Conservation (phyloP, 2,888 invertebrate species). For the Cataglyphis cursor region DNA sequence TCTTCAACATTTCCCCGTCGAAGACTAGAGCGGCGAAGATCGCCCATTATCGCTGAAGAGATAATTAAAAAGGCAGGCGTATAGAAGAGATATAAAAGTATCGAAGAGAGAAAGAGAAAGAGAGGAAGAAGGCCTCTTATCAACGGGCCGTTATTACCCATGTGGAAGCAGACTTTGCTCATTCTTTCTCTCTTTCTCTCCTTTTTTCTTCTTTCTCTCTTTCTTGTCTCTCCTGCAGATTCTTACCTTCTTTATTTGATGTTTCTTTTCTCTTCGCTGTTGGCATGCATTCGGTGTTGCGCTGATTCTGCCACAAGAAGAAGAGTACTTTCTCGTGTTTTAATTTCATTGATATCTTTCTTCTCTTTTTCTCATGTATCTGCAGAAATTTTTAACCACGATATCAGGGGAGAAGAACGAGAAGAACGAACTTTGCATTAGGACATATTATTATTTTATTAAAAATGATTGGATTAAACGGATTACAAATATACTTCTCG, state of each 20-base stretch:
- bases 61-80: constrained; percentile 84
- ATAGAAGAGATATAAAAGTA: constrained; percentile 77
- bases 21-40: constrained; percentile 77
- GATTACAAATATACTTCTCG: constrained; percentile 3
- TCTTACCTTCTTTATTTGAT: constrained; percentile 24
- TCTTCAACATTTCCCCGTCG: constrained; percentile 78
- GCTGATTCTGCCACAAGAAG: constrained; percentile 45
- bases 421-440: neutral
- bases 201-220: neutral
- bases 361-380: neutral
- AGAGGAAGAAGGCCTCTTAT: constrained; percentile 79
- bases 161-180: constrained; percentile 69
- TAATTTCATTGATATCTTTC: neutral
- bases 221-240: constrained; percentile 17
- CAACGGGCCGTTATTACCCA: constrained; percentile 83
- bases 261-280: constrained; percentile 7
- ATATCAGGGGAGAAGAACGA: neutral
- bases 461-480: constrained; percentile 30
- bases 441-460: neutral
- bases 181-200: constrained; percentile 22
- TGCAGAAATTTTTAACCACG: neutral
- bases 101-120: constrained; percentile 60
- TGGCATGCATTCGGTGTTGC: constrained; percentile 5
- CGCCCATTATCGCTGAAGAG: constrained; percentile 82
- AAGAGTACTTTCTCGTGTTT: neutral